Conservation (phyloP, 2,797 vertebrate species). For the Erethizon dorsatum region DNA sequence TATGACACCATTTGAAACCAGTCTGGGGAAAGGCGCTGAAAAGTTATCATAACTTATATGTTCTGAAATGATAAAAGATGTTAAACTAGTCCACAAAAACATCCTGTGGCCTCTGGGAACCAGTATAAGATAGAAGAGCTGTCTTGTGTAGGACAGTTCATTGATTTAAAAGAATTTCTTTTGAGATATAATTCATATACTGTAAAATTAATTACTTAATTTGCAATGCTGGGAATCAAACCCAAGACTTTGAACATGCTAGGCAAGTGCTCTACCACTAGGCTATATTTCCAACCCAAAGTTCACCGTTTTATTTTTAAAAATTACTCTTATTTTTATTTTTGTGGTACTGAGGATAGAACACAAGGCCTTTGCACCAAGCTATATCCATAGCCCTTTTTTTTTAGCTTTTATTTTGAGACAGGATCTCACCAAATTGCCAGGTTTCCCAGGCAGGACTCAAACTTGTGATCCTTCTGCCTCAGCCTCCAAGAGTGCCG, state of each 20-base stretch:
- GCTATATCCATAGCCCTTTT: neutral
- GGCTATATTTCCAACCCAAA: neutral
- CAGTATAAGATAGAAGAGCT: neutral
- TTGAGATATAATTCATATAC: neutral
- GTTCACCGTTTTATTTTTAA: neutral
- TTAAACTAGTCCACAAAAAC: slow-evolving; percentile 9
- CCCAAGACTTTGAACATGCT: neutral
- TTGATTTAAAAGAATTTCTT: neutral
- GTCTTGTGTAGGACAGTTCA: neutral
- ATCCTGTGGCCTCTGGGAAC: neutral
- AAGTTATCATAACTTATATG: slow-evolving; percentile 36
- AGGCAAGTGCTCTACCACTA: neutral
- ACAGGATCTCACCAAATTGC: neutral
- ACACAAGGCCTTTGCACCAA: neutral
- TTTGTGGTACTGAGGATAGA: neutral
- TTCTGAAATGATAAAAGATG: slow-evolving; percentile 48
- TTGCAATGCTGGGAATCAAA: neutral
- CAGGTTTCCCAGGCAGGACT: neutral
- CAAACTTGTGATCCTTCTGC: neutral
- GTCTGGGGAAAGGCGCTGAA: slow-evolving; percentile 48
- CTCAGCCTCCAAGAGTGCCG: neutral
- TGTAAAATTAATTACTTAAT: slow-evolving; percentile 7
- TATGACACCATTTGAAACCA: neutral
- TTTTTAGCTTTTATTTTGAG: neutral
- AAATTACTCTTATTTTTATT: neutral